Evolutionary conservation across 2,888 invertebrate genomes (phyloP), one percentile per base, ranked within the genome.

Genomic region (Drosophila anomelani): DNA sequence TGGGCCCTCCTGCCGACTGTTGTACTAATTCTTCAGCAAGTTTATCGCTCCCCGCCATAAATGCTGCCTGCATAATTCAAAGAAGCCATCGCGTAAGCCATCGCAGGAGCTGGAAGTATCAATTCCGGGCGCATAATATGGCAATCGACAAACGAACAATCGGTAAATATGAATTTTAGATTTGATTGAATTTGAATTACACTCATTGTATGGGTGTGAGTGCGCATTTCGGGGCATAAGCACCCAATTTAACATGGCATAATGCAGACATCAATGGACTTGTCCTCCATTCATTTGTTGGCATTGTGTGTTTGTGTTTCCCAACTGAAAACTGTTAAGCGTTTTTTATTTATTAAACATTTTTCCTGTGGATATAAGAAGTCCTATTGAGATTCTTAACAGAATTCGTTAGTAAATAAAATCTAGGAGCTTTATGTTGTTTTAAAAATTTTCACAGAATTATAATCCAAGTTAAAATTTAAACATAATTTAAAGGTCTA

Each of bases 141-240:
- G 23, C 51, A 53, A 54, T 60, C 60, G 70, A 26, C 44, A 43
- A 8, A 15, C 67, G 36, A 70, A 60, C 67, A 57, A 56, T 68
- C 23, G 68, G 68, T 68, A 67, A 70, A 69, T 72, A 64, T 67
- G 74, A 68, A 75, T 75, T 53, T 43, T 41, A 47, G 72, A 75
- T 71, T 79, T 71, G 58, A 72, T 78, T 76, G 72, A 79, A 78
- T 64, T 73, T 64, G 59, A 85, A 79, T 79, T 74, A 57, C 56
- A 79, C 61, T 64, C 54, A 12, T 23, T 32, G 10, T 17, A 13
- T 17, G 23, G 26, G 20, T 29, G n/a, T 44, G 29, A 54, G 47
- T 41, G 32, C 13, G 32, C 53, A 54, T 38, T 36, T 59, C 6
- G 57, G 15, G 4, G 17, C 46, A 13, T 36, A 66, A 67, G 56